Conservation (phyloP, 2,113 vertebrate species). For the Nesoenas mayeri region DNA sequence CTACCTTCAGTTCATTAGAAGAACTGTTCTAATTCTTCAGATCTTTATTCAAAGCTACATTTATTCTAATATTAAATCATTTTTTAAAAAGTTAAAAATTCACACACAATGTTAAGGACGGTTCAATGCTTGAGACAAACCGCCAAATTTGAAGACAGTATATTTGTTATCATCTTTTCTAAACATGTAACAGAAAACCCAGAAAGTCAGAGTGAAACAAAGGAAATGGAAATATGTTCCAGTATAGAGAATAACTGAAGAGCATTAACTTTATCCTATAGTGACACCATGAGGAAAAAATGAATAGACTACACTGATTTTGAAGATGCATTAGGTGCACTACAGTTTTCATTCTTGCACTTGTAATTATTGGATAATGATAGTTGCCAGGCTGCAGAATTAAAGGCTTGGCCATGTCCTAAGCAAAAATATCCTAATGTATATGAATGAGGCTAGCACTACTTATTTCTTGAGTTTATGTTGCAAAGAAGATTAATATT, state of each 20-base stretch:
- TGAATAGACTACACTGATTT: neutral
- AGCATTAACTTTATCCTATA: slow-evolving; percentile 47
- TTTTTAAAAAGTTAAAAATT: neutral
- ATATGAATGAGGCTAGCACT: neutral
- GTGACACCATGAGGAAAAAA: slow-evolving; percentile 66
- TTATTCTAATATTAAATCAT: neutral
- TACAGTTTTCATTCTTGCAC: neutral
- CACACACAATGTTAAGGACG: neutral
- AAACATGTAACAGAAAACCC: neutral
- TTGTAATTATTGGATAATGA: neutral
- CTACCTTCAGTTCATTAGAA: neutral
- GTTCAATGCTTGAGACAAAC: neutral
- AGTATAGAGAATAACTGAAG: neutral
- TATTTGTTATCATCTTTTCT: neutral
- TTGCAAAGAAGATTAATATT: neutral
- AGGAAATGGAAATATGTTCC: neutral
- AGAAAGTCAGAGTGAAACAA: neutral
- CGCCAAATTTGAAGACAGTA: neutral
- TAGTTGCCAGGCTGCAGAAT: neutral
- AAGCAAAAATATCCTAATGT: neutral
- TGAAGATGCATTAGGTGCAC: neutral
- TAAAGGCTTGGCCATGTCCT: neutral
- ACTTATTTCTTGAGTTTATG: neutral
- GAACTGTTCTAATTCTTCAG: neutral
- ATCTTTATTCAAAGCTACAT: neutral